phyloP scores from a whole-genome alignment of 2,888 invertebrate species.

The Limulus polyphemus region DNA sequence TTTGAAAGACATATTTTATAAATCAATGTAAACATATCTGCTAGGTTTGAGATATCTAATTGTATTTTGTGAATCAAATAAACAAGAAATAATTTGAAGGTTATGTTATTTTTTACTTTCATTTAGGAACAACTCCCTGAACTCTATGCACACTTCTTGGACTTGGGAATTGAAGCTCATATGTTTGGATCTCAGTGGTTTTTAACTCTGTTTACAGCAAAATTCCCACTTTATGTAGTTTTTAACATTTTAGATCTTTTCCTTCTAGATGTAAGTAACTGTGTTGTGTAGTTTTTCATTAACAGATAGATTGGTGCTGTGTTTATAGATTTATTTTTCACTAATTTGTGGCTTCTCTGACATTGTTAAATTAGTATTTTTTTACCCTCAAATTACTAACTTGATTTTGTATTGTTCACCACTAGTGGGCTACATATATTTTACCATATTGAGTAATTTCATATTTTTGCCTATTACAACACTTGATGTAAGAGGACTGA shows the following conservation, averaged over 20 bases:
- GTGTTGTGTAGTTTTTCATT: background rate
- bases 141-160: constrained; percentile 41
- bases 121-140: constrained; percentile 41
- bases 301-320: too few species aligned
- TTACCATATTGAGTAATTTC: too few species aligned
- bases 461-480: too few species aligned
- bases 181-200: constrained; percentile 99
- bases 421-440: too few species aligned
- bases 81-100: background rate
- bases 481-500: too few species aligned
- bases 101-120: background rate
- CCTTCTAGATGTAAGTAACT: constrained; percentile 44
- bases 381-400: too few species aligned
- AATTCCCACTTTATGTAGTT: constrained; percentile 69
- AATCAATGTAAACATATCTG: too few species aligned
- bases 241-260: constrained; percentile 96
- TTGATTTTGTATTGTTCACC: too few species aligned
- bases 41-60: background rate
- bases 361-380: too few species aligned
- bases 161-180: constrained; percentile 83
- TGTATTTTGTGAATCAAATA: background rate
- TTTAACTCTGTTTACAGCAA: constrained; percentile 95
- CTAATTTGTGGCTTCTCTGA: too few species aligned
- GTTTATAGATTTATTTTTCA: too few species aligned
- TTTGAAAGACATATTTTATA: too few species aligned